These are phyloP conservation scores for Buathra laborator DNA, from an alignment of 2,888 invertebrate species.

Conservation along the genomic window DNA sequence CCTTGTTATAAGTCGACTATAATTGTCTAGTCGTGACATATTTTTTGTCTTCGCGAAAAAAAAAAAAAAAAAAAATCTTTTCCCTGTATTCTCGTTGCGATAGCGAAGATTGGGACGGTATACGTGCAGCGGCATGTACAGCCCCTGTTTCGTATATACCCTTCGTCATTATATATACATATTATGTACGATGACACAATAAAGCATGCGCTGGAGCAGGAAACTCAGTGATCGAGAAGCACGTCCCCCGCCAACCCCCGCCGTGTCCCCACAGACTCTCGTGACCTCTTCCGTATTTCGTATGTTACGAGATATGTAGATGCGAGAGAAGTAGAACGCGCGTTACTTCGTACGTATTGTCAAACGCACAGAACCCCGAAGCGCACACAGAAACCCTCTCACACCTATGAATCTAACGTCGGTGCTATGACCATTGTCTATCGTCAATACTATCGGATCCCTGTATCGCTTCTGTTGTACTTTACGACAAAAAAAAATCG, in stretches of 20 bases:
- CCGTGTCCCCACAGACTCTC: conserved; percentile 37
- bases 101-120: conserved; percentile 22
- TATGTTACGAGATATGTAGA: conserved; percentile 23
- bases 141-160: conserved; percentile 37
- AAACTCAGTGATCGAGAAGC: conserved; percentile 76
- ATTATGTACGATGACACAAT: conserved; percentile 80
- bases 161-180: conserved; percentile 60
- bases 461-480: conserved; percentile 24
- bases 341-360: conserved; percentile 52
- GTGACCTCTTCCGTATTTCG: conserved; percentile 73
- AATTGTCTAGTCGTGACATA: conserved; percentile 29
- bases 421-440: conserved; percentile 31
- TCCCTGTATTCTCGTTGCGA: conserved; percentile 18
- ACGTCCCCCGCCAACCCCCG: conserved; percentile 73
- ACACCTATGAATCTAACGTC: conserved; percentile 41
- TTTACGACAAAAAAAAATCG: conserved; percentile 32
- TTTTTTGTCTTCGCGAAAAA: conserved; percentile 26
- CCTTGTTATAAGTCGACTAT: conserved; percentile 15
- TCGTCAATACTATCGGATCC: conserved; percentile 43
- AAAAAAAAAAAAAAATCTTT: conserved; percentile 22
- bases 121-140: conserved; percentile 66
- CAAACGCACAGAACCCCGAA: conserved; percentile 28
- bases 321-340: conserved; percentile 49
- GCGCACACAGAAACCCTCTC: conserved; percentile 41
- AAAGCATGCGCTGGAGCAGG: conserved; percentile 81